Percentiles rank a stretch among this genome's conserved stretches.
These are phyloP conservation scores for Tetragnatha montana DNA, from an alignment of 2,888 invertebrate species.

Conservation along the genomic window DNA sequence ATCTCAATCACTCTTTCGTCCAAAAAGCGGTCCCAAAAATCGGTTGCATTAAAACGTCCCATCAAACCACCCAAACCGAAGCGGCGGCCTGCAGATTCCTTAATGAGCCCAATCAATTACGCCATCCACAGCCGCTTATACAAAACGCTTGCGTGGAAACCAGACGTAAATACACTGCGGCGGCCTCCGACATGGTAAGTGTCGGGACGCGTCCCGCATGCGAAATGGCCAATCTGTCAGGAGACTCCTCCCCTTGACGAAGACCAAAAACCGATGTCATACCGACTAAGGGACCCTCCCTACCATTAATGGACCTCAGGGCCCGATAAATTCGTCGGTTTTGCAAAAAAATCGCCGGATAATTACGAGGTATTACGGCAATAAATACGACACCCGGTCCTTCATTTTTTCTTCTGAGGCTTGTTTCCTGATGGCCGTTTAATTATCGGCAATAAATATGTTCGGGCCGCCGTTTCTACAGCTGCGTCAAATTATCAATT, in stretches of 20 bases:
- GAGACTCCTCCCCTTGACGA: conserved; percentile 26
- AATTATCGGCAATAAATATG: conserved; percentile 59
- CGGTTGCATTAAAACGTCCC: no score
- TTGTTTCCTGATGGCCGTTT: conserved; percentile 8
- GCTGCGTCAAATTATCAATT: conserved; percentile 53
- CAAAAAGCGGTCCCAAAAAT: no score
- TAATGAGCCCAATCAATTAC: not conserved
- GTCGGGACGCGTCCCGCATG: conserved; percentile 22
- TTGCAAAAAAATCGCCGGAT: conserved; percentile 14
- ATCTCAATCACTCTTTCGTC: no score
- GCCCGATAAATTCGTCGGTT: conserved; percentile 21
- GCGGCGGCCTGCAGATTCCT: no score
- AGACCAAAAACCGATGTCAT: conserved; percentile 32
- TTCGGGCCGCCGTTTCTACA: not conserved
- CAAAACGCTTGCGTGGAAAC: not conserved
- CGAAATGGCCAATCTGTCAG: conserved; percentile 16
- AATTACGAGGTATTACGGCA: conserved; percentile 52
- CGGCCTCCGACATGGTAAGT: conserved; percentile 23
- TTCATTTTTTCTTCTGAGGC: conserved; percentile 2
- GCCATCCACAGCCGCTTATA: not conserved
- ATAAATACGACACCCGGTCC: conserved; percentile 47
- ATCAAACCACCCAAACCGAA: no score
- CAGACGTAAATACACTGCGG: not conserved
- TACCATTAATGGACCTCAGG: conserved; percentile 16
- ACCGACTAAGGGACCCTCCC: conserved; percentile 7